These are phyloP conservation scores for Trichacis sp. DNA, from an alignment of 2,888 invertebrate genomes.

Conservation along the genomic window DNA sequence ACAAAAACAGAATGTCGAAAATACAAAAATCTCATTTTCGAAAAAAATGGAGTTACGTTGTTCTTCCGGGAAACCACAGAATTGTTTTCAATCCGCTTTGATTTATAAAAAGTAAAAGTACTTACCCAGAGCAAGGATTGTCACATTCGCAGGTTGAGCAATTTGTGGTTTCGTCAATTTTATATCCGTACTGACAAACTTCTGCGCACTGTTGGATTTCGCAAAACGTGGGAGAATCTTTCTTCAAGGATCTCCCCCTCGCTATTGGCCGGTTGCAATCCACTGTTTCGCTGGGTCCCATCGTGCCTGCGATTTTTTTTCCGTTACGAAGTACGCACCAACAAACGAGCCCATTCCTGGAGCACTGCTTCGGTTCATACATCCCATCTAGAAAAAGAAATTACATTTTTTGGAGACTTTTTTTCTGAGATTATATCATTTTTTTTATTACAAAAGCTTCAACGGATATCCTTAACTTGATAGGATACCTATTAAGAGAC, in stretches of 20 bases:
- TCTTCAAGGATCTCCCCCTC: conserved; percentile 49
- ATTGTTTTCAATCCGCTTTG: too few relatives aligned
- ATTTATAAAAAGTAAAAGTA: too few relatives aligned
- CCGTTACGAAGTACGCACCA: conserved; percentile 88
- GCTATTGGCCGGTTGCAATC: conserved; percentile 72
- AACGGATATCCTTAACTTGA: too few relatives aligned
- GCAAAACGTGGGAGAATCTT: conserved; percentile 67
- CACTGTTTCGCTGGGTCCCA: conserved; percentile 81
- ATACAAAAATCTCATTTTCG: too few relatives aligned
- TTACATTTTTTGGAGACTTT: background rate
- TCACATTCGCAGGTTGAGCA: conserved; percentile 89
- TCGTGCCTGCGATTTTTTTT: conserved; percentile 81
- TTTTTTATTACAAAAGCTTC: too few relatives aligned
- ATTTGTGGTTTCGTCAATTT: conserved; percentile 74
- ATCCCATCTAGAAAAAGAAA: conserved; percentile 72
- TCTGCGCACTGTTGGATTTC: conserved; percentile 82
- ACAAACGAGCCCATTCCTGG: conserved; percentile 86
- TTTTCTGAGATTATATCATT: too few relatives aligned
- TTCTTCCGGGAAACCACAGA: too few relatives aligned
- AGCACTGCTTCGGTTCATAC: conserved; percentile 83
- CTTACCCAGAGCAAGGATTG: conserved; percentile 84
- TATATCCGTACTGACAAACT: conserved; percentile 88
- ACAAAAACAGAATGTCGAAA: too few relatives aligned
- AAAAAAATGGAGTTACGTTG: background rate
- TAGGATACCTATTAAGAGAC: too few relatives aligned